phyloP scores from a whole-genome alignment of 1,140 invertebrate genomes.

The Phocides pigmalion region DNA sequence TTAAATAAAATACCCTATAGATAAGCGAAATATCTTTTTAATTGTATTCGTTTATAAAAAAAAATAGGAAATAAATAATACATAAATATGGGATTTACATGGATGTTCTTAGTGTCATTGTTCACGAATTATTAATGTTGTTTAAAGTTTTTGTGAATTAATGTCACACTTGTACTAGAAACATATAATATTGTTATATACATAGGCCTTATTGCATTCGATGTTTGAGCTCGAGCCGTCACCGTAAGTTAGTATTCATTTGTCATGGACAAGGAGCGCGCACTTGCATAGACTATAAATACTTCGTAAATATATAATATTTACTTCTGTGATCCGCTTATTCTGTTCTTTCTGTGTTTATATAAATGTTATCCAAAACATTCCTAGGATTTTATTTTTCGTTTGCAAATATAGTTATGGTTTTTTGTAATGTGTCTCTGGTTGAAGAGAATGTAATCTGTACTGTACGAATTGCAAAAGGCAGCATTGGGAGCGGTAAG shows the following conservation, averaged over 20 bases:
- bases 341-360: constrained; percentile 68
- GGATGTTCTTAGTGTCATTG: constrained; percentile 72
- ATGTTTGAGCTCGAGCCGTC: constrained; percentile 53
- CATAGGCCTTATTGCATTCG: constrained; percentile 64
- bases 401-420: constrained; percentile 40
- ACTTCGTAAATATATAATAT: constrained; percentile 73
- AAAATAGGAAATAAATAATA: constrained; percentile 60
- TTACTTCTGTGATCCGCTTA: constrained; percentile 76
- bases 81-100: constrained; percentile 63
- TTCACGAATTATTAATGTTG: constrained; percentile 64
- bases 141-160: constrained; percentile 59
- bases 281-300: constrained; percentile 52
- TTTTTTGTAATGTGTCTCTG: constrained; percentile 50
- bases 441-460: constrained; percentile 41
- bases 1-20: constrained; percentile 65
- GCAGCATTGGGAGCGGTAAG: constrained; percentile 49
- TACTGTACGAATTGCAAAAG: constrained; percentile 41
- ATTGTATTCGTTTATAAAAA: constrained; percentile 67
- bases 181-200: constrained; percentile 58
- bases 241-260: constrained; percentile 48
- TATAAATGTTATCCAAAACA: constrained; percentile 71
- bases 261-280: constrained; percentile 51
- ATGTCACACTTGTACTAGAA: constrained; percentile 57
- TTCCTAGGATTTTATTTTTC: constrained; percentile 69
- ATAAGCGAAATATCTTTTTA: constrained; percentile 69